Base-by-base conservation (phyloP, 2,113 vertebrate species). In the Pristiophorus japonicus region DNA sequence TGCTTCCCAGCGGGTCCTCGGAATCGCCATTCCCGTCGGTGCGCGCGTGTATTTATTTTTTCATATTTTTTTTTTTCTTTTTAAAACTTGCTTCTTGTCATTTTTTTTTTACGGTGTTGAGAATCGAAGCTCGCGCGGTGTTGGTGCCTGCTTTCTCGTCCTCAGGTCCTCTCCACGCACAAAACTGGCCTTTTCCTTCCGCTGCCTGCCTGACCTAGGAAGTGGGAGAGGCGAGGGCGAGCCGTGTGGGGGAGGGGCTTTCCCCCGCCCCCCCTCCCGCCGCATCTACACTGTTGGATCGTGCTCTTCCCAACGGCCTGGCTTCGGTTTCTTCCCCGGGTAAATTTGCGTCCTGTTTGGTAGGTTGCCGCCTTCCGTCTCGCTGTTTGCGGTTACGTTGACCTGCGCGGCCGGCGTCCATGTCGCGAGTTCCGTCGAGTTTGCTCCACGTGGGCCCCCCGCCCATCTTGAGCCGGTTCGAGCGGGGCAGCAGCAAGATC, bases 231-330 rank as follows among this genome's bases (percentile, higher is more conserved):
- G 65, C 47, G 92, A 94, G 63, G 11, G 63, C n/a, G n/a, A 55
- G 85, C 85, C 30, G n/a, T 47, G 85, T 3, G 45, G 51, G 75
- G 18, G 42, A 38, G 75, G 59, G 75, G 59, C 34, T 34, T 63
- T 63, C 59, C 24, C 47, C 51, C 24, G 42, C 42, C 87, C 34
- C 88, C 24, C 45, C 42, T 55, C 34, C 88, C 88, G 63, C 92
- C 92, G 27, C 92, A 45, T n/a, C 62, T 94, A 63, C 91, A 93
- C 85, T 90, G 88, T 92, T 18, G 88, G 88, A 92, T 63, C 38
- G 88, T 38, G 59, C 88, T 38, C 88, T 92, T 63, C 59, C 55
- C 88, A 62, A 12, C 55, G 14, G 16, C 55, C 59, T 38, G 88
- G 55, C 55, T n/a, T 91, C 55, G 30, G 30, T 91, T 47, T 63